Conservation (phyloP, 2,797 vertebrate species). For the Sphaeramia orbicularis region DNA sequence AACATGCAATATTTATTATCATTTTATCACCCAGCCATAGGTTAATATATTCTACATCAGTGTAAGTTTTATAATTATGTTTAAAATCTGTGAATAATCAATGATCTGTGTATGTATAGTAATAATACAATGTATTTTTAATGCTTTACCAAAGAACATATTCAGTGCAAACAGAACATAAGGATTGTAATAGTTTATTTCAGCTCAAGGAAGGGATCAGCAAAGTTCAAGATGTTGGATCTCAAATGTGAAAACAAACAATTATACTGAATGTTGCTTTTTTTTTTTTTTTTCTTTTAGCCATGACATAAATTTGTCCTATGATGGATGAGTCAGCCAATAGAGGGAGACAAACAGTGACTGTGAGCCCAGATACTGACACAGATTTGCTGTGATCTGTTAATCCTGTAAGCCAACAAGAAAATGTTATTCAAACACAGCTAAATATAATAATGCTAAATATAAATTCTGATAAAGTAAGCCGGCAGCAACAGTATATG, state of each 20-base stretch:
- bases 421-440: conserved; percentile 2
- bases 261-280: conserved; percentile 1
- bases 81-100: too few relatives aligned
- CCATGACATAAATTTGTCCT: conserved; percentile 13
- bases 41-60: too few relatives aligned
- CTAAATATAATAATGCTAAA: background rate
- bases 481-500: background rate
- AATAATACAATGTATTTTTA: too few relatives aligned
- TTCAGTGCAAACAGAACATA: too few relatives aligned
- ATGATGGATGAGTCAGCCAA: conserved; percentile 57
- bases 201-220: background rate
- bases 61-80: too few relatives aligned
- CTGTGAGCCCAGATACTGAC: conserved; percentile 13
- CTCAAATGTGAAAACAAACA: background rate
- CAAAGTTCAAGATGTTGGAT: background rate
- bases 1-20: too few relatives aligned
- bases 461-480: background rate
- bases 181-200: too few relatives aligned
- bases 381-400: conserved; percentile 36
- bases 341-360: conserved; percentile 77
- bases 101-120: too few relatives aligned
- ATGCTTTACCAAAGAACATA: too few relatives aligned
- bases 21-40: too few relatives aligned
- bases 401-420: conserved; percentile 9
- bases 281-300: conserved; percentile 19